These are phyloP conservation scores for Trypoxylon attenuatum DNA, from an alignment of 2,888 invertebrate genomes.

Conservation along the genomic window DNA sequence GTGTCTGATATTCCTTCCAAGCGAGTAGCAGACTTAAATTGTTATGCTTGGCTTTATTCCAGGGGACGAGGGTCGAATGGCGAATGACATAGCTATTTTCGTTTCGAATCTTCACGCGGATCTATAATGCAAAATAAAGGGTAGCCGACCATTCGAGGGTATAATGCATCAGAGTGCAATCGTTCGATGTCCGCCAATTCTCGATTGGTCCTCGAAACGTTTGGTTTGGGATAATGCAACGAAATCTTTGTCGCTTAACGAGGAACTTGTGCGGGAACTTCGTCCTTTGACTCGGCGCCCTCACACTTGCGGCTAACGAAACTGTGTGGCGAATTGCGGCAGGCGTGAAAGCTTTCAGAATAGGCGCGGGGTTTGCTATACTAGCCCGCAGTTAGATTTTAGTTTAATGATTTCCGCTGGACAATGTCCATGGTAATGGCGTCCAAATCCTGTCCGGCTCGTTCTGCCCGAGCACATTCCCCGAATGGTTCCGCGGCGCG, in stretches of 20 bases:
- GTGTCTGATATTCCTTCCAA: too few relatives aligned
- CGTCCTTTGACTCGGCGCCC: constrained; percentile 33
- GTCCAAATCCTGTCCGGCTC: constrained; percentile 55
- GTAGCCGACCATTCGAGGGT: too few relatives aligned
- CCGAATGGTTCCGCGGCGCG: constrained; percentile 59
- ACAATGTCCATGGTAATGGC: constrained; percentile 67
- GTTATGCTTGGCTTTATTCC: too few relatives aligned
- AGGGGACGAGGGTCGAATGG: too few relatives aligned
- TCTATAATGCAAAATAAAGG: too few relatives aligned
- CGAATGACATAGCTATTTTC: too few relatives aligned
- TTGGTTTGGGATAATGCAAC: constrained; percentile 18
- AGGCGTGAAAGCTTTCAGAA: constrained; percentile 63
- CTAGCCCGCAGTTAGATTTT: constrained; percentile 66
- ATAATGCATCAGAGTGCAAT: too few relatives aligned
- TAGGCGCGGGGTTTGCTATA: constrained; percentile 55
- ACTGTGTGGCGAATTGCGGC: constrained; percentile 57
- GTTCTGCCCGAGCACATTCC: constrained; percentile 56
- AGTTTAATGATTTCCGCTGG: constrained; percentile 71
- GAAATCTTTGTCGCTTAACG: constrained; percentile 35
- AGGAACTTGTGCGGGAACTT: too few relatives aligned
- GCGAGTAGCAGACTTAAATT: too few relatives aligned
- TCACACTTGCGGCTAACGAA: constrained; percentile 40
- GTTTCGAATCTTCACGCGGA: too few relatives aligned
- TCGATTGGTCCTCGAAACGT: constrained; percentile 16
- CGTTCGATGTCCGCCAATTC: too few relatives aligned